phyloP scores from a whole-genome alignment of 2,888 invertebrate species.

The Eulithis prunata region DNA sequence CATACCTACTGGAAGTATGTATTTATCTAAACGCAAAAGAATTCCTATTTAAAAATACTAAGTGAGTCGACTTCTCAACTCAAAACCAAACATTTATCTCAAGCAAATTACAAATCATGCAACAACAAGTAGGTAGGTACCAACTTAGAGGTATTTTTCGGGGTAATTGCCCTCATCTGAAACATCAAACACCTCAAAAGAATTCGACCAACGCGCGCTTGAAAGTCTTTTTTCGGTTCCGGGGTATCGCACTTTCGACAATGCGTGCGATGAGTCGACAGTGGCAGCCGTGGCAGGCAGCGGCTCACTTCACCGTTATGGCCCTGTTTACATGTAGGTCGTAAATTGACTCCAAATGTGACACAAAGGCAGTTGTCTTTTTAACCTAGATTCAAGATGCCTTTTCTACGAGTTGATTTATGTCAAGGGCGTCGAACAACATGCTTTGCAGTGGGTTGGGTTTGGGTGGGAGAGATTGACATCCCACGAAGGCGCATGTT shows the following conservation, averaged over 20 bases:
- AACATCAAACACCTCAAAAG: slow-evolving; percentile 11
- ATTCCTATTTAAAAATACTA: too few relatives aligned
- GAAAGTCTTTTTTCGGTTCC: slow-evolving; percentile 22
- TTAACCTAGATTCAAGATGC: slow-evolving; percentile 35
- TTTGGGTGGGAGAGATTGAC: slow-evolving; percentile 2
- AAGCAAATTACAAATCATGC: neutral
- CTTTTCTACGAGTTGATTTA: slow-evolving; percentile 20
- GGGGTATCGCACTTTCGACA: slow-evolving; percentile 29
- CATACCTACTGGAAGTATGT: too few relatives aligned
- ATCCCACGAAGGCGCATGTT: neutral
- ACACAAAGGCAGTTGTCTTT: slow-evolving; percentile 29
- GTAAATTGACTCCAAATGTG: slow-evolving; percentile 23
- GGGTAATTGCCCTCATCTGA: slow-evolving; percentile 19
- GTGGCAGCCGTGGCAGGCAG: slow-evolving; percentile 24
- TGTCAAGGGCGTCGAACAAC: slow-evolving; percentile 33
- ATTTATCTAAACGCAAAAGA: too few relatives aligned
- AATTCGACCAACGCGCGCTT: slow-evolving; percentile 5
- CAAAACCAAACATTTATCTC: slow-evolving; percentile 2
- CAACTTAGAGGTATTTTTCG: neutral
- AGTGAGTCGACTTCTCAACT: neutral
- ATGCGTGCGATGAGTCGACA: slow-evolving; percentile 28
- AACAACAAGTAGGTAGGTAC: neutral
- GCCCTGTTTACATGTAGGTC: slow-evolving; percentile 35
- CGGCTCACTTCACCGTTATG: slow-evolving; percentile 43
- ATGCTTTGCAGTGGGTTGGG: neutral